Conservation (phyloP, 2,888 invertebrate species). For the Melolontha melolontha region DNA sequence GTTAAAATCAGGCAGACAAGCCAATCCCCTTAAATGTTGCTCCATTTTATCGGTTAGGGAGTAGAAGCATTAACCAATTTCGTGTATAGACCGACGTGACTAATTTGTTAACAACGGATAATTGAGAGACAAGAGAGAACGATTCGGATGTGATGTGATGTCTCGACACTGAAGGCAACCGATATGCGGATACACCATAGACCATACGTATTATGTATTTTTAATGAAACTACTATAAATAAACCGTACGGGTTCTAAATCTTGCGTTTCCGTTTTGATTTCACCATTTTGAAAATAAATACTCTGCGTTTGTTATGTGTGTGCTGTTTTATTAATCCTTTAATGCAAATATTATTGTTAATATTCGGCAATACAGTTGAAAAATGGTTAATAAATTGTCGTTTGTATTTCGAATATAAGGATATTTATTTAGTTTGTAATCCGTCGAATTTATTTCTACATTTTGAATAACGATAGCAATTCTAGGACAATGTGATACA, state of each 20-base stretch:
- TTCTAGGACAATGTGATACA: no score
- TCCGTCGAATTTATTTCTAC: no score
- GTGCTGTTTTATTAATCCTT: neutral
- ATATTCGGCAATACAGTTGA: neutral
- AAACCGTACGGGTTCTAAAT: constrained; percentile 21
- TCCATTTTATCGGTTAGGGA: constrained; percentile 13
- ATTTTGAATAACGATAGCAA: no score
- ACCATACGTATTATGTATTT: constrained; percentile 21
- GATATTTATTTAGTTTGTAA: no score
- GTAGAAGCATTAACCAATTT: constrained; percentile 28
- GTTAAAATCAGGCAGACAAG: neutral
- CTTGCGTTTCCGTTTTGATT: constrained; percentile 12
- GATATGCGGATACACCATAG: constrained; percentile 2
- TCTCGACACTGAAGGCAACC: constrained; percentile 8
- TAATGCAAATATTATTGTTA: neutral
- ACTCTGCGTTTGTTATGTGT: neutral
- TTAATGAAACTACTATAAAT: constrained; percentile 25
- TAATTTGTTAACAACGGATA: constrained; percentile 35
- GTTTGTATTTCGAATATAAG: no score
- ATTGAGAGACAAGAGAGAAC: constrained; percentile 27
- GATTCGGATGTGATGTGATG: constrained; percentile 18
- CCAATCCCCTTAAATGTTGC: constrained; percentile 21
- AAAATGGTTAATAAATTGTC: no score
- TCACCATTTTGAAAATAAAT: constrained; percentile 19
- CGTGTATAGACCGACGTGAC: constrained; percentile 35